These are phyloP conservation scores for Tolypeutes matacus DNA, from an alignment of 2,797 vertebrate species.

Conservation along the genomic window DNA sequence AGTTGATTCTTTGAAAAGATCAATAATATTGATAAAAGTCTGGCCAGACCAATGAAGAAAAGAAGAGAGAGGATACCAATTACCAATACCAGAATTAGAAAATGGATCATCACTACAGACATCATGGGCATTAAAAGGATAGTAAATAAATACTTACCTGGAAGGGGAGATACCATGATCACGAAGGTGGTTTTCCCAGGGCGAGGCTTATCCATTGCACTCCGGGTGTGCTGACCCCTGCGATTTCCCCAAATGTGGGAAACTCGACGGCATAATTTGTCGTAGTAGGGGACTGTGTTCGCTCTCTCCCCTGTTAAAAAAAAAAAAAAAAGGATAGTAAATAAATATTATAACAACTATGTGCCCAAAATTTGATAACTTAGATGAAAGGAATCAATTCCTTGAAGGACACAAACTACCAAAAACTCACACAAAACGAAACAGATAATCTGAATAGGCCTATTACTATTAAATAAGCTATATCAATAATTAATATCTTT, in stretches of 20 bases:
- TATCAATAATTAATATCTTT: not conserved
- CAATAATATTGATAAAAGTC: not conserved
- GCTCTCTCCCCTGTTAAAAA: no score
- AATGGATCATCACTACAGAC: not conserved
- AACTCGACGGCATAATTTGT: no score
- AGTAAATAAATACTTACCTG: no score
- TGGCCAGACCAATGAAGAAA: not conserved
- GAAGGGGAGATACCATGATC: no score
- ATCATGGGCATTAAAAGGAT: not conserved
- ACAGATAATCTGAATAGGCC: not conserved
- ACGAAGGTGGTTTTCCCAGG: no score
- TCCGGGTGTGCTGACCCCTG: no score
- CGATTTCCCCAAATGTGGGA: no score
- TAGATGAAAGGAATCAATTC: not conserved
- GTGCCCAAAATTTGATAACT: not conserved
- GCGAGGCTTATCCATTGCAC: no score
- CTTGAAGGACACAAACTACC: not conserved
- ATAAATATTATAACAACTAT: not conserved
- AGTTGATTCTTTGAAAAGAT: not conserved
- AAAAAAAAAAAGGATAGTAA: no score
- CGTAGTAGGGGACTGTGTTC: no score
- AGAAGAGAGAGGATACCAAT: not conserved
- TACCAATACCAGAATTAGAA: not conserved
- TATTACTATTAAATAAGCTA: not conserved
- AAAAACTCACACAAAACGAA: not conserved